Evolutionary conservation across 2,113 vertebrate genomes (phyloP).

Genomic region (Atlantisia rogersi): DNA sequence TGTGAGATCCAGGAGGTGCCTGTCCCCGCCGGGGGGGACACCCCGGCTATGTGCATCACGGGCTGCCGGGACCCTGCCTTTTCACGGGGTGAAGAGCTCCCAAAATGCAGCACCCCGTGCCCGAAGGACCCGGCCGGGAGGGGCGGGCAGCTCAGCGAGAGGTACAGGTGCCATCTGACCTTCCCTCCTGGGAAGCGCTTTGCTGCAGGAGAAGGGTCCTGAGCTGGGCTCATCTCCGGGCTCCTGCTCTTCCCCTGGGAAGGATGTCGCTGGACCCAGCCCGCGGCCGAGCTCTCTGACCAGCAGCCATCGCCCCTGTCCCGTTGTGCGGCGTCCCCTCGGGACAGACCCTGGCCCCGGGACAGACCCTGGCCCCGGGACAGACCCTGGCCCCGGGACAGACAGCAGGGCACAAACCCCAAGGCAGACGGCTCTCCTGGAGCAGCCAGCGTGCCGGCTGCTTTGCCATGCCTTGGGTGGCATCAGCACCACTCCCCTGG

Average conservation of each 20-base stretch:
- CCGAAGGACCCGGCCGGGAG: neutral
- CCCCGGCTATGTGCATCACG: accelerated
- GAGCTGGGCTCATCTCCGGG: neutral
- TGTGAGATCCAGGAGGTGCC: too few species aligned
- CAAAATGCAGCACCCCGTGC: neutral
- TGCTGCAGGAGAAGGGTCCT: neutral
- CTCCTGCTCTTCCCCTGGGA: neutral
- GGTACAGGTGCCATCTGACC: accelerated
- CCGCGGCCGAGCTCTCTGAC: neutral
- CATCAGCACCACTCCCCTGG: neutral
- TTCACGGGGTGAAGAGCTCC: accelerated
- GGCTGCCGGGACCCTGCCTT: neutral
- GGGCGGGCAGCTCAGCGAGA: neutral
- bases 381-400: neutral
- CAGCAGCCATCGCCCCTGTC: neutral
- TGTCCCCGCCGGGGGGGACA: accelerated
- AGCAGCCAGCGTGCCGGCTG: accelerated
- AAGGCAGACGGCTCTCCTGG: neutral
- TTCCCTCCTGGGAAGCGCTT: neutral
- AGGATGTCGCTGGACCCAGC: neutral
- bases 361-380: neutral
- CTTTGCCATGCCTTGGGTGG: accelerated
- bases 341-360: neutral
- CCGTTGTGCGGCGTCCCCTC: neutral
- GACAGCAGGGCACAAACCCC: neutral